Conservation (phyloP, 2,888 invertebrate genomes). For the Phrixothrix hirtus region DNA sequence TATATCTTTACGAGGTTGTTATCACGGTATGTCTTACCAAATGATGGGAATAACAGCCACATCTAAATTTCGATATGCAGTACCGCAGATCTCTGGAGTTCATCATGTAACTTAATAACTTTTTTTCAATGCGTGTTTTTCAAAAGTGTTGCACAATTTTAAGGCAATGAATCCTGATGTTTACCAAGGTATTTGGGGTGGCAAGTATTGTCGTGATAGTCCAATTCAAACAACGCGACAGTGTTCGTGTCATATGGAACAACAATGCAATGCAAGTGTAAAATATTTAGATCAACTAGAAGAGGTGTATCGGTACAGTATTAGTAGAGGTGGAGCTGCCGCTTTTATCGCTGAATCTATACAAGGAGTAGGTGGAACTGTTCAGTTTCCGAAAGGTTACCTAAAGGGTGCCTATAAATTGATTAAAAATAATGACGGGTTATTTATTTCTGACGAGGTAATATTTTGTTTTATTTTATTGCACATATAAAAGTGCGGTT, state of each 20-base stretch:
- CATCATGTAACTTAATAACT: constrained; percentile 81
- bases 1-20: constrained; percentile 83
- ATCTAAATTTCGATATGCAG: constrained; percentile 76
- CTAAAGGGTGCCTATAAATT: constrained; percentile 78
- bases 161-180: constrained; percentile 92
- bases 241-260: constrained; percentile 65
- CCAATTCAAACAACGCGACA: constrained; percentile 70
- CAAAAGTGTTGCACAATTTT: too few species aligned
- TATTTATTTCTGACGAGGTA: constrained; percentile 92
- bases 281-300: constrained; percentile 83
- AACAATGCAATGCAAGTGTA: constrained; percentile 74
- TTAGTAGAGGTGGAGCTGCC: constrained; percentile 79
- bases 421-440: constrained; percentile 79
- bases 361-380: constrained; percentile 92
- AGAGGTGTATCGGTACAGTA: constrained; percentile 75
- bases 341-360: constrained; percentile 95
- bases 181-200: constrained; percentile 89
- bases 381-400: constrained; percentile 90
- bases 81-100: constrained; percentile 71
- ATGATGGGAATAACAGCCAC: constrained; percentile 79
- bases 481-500: too few species aligned
- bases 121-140: too few species aligned
- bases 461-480: too few species aligned
- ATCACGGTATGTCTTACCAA: constrained; percentile 89
- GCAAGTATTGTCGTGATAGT: constrained; percentile 84